A percentile compares a stretch with the other conserved stretches of the same genome.
Evolutionary conservation across 2,888 invertebrate genomes (phyloP).

Genomic region (Oscheius onirici): DNA sequence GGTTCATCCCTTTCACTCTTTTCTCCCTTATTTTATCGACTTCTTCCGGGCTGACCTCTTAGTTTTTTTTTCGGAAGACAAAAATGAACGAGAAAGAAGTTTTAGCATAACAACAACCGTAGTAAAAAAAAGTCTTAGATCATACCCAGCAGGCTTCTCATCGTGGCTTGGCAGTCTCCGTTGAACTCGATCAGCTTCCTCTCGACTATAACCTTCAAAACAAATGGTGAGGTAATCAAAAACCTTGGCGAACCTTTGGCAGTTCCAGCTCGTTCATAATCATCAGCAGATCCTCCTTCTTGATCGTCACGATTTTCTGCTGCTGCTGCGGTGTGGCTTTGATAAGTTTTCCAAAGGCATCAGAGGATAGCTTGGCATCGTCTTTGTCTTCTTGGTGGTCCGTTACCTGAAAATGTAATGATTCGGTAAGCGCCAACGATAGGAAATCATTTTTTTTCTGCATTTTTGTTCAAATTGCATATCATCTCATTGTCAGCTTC

Average conservation of each 20-base stretch:
- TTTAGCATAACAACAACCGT: no score
- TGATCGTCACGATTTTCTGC: conserved; percentile 49
- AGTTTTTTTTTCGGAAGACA: no score
- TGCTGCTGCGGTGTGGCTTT: conserved; percentile 27
- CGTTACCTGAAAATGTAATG: conserved; percentile 39
- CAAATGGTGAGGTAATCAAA: background rate
- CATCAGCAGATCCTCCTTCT: conserved; percentile 57
- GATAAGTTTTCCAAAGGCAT: conserved; percentile 48
- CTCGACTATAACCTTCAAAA: conserved; percentile 38
- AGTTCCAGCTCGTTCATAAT: conserved; percentile 56
- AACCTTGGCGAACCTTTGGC: conserved; percentile 35
- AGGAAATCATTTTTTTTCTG: no score
- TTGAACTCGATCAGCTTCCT: conserved; percentile 48
- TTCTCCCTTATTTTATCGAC: no score
- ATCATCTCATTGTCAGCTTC: no score
- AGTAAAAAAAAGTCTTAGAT: background rate
- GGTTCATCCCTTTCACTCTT: no score
- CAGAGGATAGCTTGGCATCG: conserved; percentile 43
- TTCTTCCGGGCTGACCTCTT: no score
- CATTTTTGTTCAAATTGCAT: no score
- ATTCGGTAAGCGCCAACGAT: background rate
- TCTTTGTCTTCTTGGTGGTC: conserved; percentile 54
- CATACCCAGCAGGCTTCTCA: conserved; percentile 26
- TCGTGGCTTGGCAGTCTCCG: conserved; percentile 35
- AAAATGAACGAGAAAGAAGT: no score